These are phyloP conservation scores for Notodonta ziczac DNA, from an alignment of 2,888 invertebrate species.

Conservation along the genomic window DNA sequence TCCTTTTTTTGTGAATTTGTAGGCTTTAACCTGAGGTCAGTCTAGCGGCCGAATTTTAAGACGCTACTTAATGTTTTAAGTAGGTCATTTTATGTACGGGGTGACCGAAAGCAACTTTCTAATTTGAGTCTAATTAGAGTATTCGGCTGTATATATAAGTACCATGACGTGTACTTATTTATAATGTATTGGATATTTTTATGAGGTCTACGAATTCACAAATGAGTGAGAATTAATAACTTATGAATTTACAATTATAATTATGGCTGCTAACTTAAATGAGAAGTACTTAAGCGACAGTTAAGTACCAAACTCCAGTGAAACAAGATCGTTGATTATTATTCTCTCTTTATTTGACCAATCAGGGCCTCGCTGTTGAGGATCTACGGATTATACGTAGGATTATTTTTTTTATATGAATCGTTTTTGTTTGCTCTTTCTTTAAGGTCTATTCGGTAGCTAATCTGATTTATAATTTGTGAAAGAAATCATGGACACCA, in stretches of 20 bases:
- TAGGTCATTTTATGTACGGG: no score
- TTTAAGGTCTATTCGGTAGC: conserved; percentile 1
- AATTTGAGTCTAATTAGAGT: no score
- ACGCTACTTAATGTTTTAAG: no score
- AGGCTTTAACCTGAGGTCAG: background rate
- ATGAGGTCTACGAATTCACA: conserved; percentile 37
- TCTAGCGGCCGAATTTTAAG: no score
- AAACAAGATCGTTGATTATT: conserved; percentile 21
- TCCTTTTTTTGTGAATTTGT: conserved; percentile 34
- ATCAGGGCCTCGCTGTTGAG: conserved; percentile 9
- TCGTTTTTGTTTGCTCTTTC: background rate
- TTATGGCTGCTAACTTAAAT: conserved; percentile 71
- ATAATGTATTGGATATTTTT: background rate
- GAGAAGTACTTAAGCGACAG: conserved; percentile 60
- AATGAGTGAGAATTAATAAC: conserved; percentile 12
- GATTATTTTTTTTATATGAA: background rate
- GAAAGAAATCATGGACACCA: background rate
- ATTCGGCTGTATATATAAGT: no score
- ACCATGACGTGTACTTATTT: background rate
- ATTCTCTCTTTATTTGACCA: background rate
- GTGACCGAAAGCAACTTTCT: no score
- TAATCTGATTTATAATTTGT: background rate
- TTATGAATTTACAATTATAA: conserved; percentile 6
- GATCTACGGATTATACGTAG: conserved; percentile 6
- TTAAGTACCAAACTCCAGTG: conserved; percentile 66